Evolutionary conservation across 2,797 vertebrate species (phyloP).

Genomic region (Trematomus bernacchii): DNA sequence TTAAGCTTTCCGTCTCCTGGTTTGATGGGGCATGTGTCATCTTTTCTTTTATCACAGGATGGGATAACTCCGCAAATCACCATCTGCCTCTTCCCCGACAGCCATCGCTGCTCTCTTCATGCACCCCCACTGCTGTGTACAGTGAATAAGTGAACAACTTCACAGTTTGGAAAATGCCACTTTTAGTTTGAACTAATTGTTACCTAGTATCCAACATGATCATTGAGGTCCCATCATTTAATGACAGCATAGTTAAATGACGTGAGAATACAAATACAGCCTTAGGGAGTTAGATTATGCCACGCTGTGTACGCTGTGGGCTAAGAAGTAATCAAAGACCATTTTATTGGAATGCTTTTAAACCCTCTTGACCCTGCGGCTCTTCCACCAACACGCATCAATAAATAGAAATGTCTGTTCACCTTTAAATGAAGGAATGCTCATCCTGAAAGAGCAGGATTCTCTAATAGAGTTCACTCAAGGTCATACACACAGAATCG

Average conservation of each 20-base stretch:
- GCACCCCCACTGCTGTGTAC: slow-evolving; percentile 13
- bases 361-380: slow-evolving; percentile 26
- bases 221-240: background rate
- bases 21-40: slow-evolving; percentile 28
- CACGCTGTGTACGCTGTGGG: background rate
- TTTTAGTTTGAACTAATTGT: background rate
- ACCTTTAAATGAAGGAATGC: slow-evolving; percentile 39
- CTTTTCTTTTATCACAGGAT: slow-evolving; percentile 30
- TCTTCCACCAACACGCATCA: slow-evolving; percentile 17
- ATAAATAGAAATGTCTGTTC: slow-evolving; percentile 32
- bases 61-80: slow-evolving; percentile 53
- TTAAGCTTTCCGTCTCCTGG: slow-evolving; percentile 16
- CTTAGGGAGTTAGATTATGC: background rate
- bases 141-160: slow-evolving; percentile 38
- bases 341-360: slow-evolving; percentile 37
- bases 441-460: slow-evolving; percentile 1
- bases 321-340: slow-evolving; percentile 25
- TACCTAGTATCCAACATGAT: background rate
- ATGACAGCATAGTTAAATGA: background rate
- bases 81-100: slow-evolving; percentile 44
- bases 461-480: slow-evolving; percentile 8
- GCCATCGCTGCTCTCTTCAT: slow-evolving; percentile 19
- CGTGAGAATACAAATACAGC: background rate
- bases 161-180: background rate
- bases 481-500: slow-evolving; percentile 5